Evolutionary conservation across 2,797 vertebrate genomes (phyloP).

Genomic region (Brotula barbata): DNA sequence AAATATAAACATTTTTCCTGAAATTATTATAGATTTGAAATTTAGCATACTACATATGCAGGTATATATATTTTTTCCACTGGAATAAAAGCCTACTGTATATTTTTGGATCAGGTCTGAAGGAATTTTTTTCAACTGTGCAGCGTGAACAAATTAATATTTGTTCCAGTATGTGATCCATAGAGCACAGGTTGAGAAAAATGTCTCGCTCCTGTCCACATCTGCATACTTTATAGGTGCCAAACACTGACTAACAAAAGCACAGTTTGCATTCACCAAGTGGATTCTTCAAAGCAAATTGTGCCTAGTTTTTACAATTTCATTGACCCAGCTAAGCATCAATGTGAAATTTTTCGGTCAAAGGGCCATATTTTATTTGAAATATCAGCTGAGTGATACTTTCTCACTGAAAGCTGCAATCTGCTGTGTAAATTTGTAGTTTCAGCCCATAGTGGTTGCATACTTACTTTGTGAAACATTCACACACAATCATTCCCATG

Average conservation of each 20-base stretch:
- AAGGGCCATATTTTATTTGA: conserved; percentile 82
- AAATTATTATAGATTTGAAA: conserved; percentile 4
- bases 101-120: conserved; percentile 48
- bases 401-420: conserved; percentile 40
- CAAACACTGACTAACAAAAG: conserved; percentile 86
- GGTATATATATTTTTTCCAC: conserved; percentile 43
- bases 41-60: conserved; percentile 28
- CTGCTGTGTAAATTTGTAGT: conserved; percentile 39
- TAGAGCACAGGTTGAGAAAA: conserved; percentile 42
- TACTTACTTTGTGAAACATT: conserved; percentile 39
- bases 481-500: conserved; percentile 26
- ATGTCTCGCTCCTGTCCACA: conserved; percentile 71
- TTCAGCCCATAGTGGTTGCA: conserved; percentile 37
- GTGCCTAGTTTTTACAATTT: conserved; percentile 75
- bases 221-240: conserved; percentile 84
- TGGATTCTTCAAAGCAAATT: conserved; percentile 72
- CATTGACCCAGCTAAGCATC: conserved; percentile 44
- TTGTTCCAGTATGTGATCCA: conserved; percentile 26
- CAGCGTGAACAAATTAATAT: conserved; percentile 61
- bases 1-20: conserved; percentile 40
- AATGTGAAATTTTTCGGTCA: conserved; percentile 63
- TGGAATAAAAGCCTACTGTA: conserved; percentile 69
- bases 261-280: conserved; percentile 79
- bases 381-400: conserved; percentile 68
- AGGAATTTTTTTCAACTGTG: conserved; percentile 65